Evolutionary conservation across 2,113 vertebrate species (phyloP), one percentile per base, ranked within the genome.

Genomic region (Rhipidura dahli): DNA sequence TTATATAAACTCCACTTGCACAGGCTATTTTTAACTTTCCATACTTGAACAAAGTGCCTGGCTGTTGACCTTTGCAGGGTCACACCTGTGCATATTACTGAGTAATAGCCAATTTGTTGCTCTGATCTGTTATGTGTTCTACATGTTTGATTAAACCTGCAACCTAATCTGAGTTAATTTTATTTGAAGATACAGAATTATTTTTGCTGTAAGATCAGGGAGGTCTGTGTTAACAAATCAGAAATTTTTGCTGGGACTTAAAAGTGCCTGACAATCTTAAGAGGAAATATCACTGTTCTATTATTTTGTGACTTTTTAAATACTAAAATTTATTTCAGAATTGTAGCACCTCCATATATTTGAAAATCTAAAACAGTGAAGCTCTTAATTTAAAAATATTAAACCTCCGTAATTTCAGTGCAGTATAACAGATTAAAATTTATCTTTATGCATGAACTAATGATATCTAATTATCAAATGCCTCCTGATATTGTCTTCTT

Each of bases 21-120:
- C 42, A 73, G 61, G 79, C 93, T 97, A 96, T 97, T 95, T 96
- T 96, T 97, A 96, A 88, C 83, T 87, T 83, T 60, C 83, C 69
- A 61, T 57, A 77, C 90, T 96, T 87, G 91, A 96, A 84, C 93
- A 87, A 94, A 95, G 79, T 87, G 83, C 45, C 84, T 91, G 72
- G 80, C 54, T 94, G 39, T 57, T 93, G 94, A 96, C 96, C 86
- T 97, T 92, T 96, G 60, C 71, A 54, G 96, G 88, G 86, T 96
- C 88, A 96, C 78, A 94, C 88, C 90, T 94, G 91, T 91, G 95
- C 71, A 11, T 64, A 53, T 89, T 53, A 83, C 83, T 90, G 87
- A 89, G 26, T 69, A 94, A 92, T 59, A 78, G 59, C 61, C 75
- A 93, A 49, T 93, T 94, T 91, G 57, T 83, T 90, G 39, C 90